Base-by-base conservation (phyloP, 2,113 vertebrate genomes). In the Vombatus ursinus region DNA sequence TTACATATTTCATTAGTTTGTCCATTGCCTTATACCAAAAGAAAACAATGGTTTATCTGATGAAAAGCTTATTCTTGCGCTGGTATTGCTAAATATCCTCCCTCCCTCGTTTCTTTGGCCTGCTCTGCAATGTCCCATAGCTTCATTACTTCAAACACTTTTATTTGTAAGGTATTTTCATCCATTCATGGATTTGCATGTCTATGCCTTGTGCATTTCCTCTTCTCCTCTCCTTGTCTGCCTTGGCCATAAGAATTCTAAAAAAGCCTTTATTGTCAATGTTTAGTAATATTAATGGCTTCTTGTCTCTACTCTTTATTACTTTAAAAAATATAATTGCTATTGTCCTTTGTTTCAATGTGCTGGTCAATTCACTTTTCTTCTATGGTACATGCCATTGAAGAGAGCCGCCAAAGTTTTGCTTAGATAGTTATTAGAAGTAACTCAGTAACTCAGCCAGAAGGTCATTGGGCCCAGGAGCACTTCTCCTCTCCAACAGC, bases 401-500 rank as follows among this genome's bases (percentile, higher is more conserved):
- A 50, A 68, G 53, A 68, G 24, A 61, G 50, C 37, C 22, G 68
- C 11, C 77, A 84, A 96, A 19, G 12, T 95, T 95, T 94, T 84
- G n/a, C 44, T 96, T 90, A 3, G n/a, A 0, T 22, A 6, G 8
- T 28, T 44, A 5, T 92, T n/a, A 93, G 49, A 53, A 0, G 11
- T 92, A 49, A 49, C 44, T 68, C 92, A 92, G 44, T 23, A 57
- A 91, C 25, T n/a, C 49, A 84, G 10, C 10, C 25, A 52, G 22
- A 51, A 68, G 68, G 52, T 93, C 26, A 3, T 93, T 28, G 91
- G 47, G 52, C 93, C 9, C 49, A 89, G 51, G 61, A 89, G 48
- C 1, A 28, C n/a, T 47, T 52, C 68, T 31, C 92, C 54, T 28
- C 54, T 89, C 44, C 48, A 26, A 84, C 52, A 57, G n/a, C 44